A percentile compares a stretch with the other conserved stretches of the same genome.
These are phyloP conservation scores for Cavia porcellus DNA, from an alignment of 2,113 vertebrate genomes.

Conservation along the genomic window DNA sequence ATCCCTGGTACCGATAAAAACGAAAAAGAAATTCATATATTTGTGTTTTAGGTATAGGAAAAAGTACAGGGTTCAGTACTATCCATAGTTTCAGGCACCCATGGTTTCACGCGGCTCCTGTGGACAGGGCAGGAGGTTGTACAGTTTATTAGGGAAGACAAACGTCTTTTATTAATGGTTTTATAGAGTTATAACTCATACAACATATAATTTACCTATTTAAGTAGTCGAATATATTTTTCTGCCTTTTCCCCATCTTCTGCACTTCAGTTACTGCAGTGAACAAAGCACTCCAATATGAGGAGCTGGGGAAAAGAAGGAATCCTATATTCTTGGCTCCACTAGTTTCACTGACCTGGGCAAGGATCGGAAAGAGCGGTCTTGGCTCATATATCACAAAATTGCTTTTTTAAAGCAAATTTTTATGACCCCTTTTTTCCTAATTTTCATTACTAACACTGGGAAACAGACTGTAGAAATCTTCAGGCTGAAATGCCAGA, in stretches of 20 bases:
- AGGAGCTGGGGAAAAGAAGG: neutral
- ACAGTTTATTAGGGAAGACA: neutral
- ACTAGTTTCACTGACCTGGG: neutral
- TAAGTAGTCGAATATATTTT: neutral
- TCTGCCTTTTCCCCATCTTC: neutral
- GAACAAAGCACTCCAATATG: neutral
- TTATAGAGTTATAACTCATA: neutral
- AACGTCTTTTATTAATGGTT: neutral
- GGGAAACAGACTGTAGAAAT: neutral
- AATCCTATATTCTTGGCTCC: neutral
- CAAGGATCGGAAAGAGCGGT: neutral
- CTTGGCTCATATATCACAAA: neutral
- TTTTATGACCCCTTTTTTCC: neutral
- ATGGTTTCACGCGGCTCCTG: neutral
- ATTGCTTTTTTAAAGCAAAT: neutral
- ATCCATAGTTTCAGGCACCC: neutral
- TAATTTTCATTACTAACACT: neutral
- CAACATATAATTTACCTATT: neutral
- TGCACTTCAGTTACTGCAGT: neutral
- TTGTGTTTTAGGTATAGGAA: neutral
- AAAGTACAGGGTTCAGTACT: neutral
- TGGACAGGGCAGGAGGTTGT: neutral
- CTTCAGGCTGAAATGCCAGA: neutral
- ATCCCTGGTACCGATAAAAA: too few relatives aligned
- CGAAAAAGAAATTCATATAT: neutral